Base-by-base conservation (phyloP, 1,140 invertebrate species). In the Tribolium madens region DNA sequence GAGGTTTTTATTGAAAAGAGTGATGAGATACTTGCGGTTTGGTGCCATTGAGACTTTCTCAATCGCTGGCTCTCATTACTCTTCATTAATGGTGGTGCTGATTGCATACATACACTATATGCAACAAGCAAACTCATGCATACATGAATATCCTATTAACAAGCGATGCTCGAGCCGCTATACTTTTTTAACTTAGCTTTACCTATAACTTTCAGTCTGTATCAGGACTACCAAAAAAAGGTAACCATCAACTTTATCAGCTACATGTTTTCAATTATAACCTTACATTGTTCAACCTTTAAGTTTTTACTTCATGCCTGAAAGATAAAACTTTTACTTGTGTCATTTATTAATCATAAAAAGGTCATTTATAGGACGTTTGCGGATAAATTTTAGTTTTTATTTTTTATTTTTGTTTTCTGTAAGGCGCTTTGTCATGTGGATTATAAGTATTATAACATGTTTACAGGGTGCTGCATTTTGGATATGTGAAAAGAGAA, bases 61-160 rank as follows among this genome's bases (percentile, higher is more conserved):
- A 64, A 64, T 64, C 57, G 57, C 31, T 33, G 33, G 36, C 36
- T 31, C 77, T 80, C 77, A 78, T 80, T 80, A 78, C 79, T 78
- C 79, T 80, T 80, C 77, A 80, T 80, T 80, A 80, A 68, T 64
- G 79, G 70, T 80, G 21, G 53, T 53, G 72, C 74, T 78, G 77
- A 80, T 80, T 80, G 78, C 75, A 60, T 73, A 80, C 75, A 60
- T 73, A 75, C 53, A 78, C 53, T 76, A 47, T 73, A 69, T 76
- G 70, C 69, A 78, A 78, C 76, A 78, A 75, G 73, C 48, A 76
- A 75, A 53, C 73, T 70, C 76, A 78, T 80, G 79, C 79, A 80
- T 80, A 78, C 53, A 80, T 80, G 79, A 78, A 80, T 80, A 80
- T 74, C 77, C 77, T 80, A 80, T 80, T 80, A 80, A 71, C 42